Percentiles rank a stretch among this genome's conserved stretches.
Evolutionary conservation across 2,113 vertebrate genomes (phyloP).

Genomic region (Catharus fuscescens): DNA sequence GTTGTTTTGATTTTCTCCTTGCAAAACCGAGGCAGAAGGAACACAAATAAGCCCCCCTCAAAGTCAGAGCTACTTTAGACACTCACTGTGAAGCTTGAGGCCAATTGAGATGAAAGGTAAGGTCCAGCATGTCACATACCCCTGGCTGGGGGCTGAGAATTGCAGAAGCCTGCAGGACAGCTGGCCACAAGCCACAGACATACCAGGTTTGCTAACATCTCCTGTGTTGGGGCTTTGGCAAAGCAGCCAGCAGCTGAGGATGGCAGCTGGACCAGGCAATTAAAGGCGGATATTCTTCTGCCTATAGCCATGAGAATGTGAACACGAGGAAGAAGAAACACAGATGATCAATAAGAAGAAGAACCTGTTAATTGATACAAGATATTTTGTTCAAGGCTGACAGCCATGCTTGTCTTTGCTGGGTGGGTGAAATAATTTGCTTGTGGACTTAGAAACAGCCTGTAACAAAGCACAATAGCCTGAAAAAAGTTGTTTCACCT

Average conservation of each 20-base stretch:
- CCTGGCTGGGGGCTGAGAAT: neutral
- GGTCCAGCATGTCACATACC: rapidly evolving
- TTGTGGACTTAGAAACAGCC: neutral
- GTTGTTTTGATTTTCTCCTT: constrained; percentile 11
- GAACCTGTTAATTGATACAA: neutral
- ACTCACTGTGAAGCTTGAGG: neutral
- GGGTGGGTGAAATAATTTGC: neutral
- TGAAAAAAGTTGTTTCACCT: neutral
- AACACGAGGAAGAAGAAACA: neutral
- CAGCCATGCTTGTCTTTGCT: neutral
- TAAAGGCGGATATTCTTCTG: neutral
- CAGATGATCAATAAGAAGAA: neutral
- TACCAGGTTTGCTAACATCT: neutral
- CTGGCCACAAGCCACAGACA: neutral
- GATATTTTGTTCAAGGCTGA: neutral
- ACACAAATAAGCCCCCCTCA: neutral
- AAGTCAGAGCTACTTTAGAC: neutral
- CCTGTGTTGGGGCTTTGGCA: neutral
- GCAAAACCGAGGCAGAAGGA: neutral
- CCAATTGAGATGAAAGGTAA: neutral
- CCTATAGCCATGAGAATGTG: neutral
- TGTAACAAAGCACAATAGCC: neutral
- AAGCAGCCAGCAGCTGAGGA: neutral
- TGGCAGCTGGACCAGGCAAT: neutral
- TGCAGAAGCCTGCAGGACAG: neutral